phyloP scores from a whole-genome alignment of 2,888 invertebrate species.

The Ophion costatus region DNA sequence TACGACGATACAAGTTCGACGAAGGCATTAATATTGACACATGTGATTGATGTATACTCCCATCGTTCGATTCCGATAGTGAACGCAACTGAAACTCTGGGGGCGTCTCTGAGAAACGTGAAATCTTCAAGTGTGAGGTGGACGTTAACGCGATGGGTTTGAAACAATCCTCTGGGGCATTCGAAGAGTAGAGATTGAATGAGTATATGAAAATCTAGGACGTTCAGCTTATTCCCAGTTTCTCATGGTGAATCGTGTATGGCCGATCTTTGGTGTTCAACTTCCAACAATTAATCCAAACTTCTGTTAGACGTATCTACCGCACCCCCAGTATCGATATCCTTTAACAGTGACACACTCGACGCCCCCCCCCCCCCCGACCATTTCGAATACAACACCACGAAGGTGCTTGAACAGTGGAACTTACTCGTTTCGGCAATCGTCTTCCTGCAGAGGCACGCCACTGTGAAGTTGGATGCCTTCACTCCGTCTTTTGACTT shows the following conservation, averaged over 20 bases:
- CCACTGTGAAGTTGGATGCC: not conserved
- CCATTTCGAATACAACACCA: not conserved
- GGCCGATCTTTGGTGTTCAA: too few species aligned
- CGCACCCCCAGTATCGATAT: not conserved
- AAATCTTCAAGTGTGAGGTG: too few species aligned
- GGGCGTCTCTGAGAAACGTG: too few species aligned
- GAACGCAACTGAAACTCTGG: too few species aligned
- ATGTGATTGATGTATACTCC: too few species aligned
- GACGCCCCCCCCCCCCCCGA: not conserved
- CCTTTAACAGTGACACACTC: not conserved
- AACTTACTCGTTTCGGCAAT: conserved; percentile 3
- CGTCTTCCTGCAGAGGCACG: not conserved
- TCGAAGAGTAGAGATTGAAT: too few species aligned
- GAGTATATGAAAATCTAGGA: too few species aligned
- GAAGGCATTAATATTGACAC: not conserved
- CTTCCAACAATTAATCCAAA: not conserved
- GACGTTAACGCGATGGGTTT: too few species aligned
- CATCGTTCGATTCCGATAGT: not conserved
- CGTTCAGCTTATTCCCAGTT: not conserved
- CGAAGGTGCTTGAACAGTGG: not conserved
- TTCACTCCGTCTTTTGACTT: not conserved
- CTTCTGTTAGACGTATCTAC: not conserved
- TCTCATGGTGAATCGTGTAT: not conserved
- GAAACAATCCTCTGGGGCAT: too few species aligned
- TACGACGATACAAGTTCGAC: not conserved